A percentile compares a stretch with the other conserved stretches of the same genome.
Conservation (phyloP, 2,113 vertebrate genomes). For the Oenanthe oenanthe region DNA sequence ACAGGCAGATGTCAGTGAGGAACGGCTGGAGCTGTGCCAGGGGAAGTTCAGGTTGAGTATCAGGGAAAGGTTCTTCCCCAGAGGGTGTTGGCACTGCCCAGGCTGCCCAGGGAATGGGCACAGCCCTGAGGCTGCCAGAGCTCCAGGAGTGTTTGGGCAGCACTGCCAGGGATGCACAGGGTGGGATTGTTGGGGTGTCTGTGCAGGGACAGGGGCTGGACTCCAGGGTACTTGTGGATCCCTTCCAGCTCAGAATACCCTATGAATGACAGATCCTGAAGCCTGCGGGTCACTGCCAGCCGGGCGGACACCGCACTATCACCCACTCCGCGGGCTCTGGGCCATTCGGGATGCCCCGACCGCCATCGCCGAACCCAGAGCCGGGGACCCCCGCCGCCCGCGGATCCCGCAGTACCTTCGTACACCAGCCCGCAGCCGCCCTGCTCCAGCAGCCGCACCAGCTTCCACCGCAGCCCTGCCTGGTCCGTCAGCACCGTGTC, state of each 20-base stretch:
- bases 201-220: not conserved
- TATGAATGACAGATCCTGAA: not conserved
- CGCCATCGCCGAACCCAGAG: not conserved
- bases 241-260: too few relatives aligned
- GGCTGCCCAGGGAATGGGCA: not conserved
- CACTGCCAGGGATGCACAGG: fast-evolving
- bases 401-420: slow-evolving; percentile 60
- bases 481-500: not conserved
- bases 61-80: not conserved
- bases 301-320: not conserved
- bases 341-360: not conserved
- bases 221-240: not conserved
- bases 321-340: not conserved
- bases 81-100: not conserved
- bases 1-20: not conserved
- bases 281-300: not conserved
- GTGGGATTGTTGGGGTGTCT: not conserved
- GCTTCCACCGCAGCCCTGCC: not conserved
- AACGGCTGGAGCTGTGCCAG: not conserved
- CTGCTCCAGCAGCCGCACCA: not conserved
- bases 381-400: not conserved
- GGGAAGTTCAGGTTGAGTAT: fast-evolving
- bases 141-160: not conserved
- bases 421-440: slow-evolving; percentile 52
- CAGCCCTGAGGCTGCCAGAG: not conserved